Evolutionary conservation across 2,888 invertebrate species (phyloP), one percentile per base, ranked within the genome.

Genomic region (Pyrrhosoma nymphula): DNA sequence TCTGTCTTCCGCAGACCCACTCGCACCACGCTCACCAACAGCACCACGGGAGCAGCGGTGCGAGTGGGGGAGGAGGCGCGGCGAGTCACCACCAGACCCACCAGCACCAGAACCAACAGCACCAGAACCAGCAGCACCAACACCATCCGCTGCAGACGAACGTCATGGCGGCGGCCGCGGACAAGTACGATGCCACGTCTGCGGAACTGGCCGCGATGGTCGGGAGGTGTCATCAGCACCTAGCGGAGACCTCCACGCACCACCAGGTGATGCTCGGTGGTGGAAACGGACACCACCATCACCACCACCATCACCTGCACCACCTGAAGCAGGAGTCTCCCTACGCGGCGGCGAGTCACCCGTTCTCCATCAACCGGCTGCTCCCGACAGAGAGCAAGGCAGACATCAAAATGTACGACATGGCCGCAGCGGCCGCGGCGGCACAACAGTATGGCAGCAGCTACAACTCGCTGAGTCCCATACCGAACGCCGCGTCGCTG

Each of bases 291-390:
- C 95, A 93, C 39, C 95, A 97, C 97, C 10, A 97, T 97, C 93
- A 93, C 47, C 93, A 93, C 69, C 93, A 93, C 35, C 93, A 93
- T 39, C 93, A 93, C 97, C 96, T 97, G 69, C 98, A 98, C 96
- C 98, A 98, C 96, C 97, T 99, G 96, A 99, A 99, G 97, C 98
- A 98, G 96, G 98, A 98, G 97, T 98, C 98, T 95, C 96, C 96
- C 47, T 96, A 96, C 26, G 98, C 98, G 95, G 98, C 98, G 30
- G 98, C 98, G 96, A 98, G 98, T 97, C 99, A 99, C 97, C 99
- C 99, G 55, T 99, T 99, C 97, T 99, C 99, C 97, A 99, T 99
- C 97, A 99, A 98, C 96, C 98, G 99, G 97, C 98, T 99, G 97
- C 98, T 99, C 96, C 99, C 99, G 95, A 98, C 98, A 95, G 99